Evolutionary conservation across 53 echinoderm and acorn worm species (phyloP).

Genomic region (Echinometra lucunter): DNA sequence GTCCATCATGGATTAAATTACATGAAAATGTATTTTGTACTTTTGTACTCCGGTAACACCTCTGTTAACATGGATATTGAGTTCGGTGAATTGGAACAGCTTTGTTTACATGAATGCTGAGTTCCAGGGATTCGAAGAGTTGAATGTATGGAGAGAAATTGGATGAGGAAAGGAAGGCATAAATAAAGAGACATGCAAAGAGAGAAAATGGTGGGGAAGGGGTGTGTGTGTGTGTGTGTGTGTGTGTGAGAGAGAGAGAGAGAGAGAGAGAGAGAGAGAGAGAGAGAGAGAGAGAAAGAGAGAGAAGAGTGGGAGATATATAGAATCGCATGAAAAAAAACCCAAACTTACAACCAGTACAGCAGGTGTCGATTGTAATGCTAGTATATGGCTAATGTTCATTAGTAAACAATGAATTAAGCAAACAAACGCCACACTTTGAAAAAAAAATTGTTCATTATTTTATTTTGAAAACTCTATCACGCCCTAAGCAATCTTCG

Average conservation of each 20-base stretch:
- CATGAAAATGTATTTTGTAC: not conserved
- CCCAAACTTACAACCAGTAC: not conserved
- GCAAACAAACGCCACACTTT: no score
- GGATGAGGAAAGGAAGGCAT: not conserved
- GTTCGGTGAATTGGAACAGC: not conserved
- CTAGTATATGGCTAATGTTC: no score
- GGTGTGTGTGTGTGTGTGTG: no score
- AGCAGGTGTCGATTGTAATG: no score
- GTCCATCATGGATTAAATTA: constrained; percentile 13
- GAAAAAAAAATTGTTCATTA: no score
- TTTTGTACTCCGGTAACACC: no score
- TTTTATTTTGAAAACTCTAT: no score
- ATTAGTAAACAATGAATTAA: no score
- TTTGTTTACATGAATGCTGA: no score
- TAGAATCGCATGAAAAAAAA: not conserved
- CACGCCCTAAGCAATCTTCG: no score
- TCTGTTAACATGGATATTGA: not conserved
- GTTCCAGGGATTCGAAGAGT: not conserved
- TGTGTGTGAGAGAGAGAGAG: not conserved
- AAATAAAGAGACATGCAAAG: not conserved
- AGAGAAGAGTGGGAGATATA: not conserved
- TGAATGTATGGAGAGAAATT: not conserved
- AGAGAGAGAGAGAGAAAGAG: constrained; percentile 11
- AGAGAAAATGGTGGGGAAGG: not conserved
- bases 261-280: not conserved